Evolutionary conservation across 64 coral and sea anemone genomes (phyloP).

Genomic region (Anthopleura sola): DNA sequence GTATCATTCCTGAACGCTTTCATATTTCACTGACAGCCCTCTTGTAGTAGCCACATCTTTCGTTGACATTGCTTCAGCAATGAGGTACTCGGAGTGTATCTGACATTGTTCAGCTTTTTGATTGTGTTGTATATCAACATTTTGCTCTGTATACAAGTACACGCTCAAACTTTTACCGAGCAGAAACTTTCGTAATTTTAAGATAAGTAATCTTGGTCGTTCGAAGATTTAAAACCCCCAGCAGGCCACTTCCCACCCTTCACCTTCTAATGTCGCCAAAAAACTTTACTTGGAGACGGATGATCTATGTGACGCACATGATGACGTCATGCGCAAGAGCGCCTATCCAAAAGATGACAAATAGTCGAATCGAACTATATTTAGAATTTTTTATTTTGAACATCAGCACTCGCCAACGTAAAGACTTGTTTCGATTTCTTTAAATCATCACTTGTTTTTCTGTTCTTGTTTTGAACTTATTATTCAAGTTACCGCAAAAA

Average conservation of each 20-base stretch:
- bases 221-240: too few relatives aligned
- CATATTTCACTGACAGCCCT: too few relatives aligned
- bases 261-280: background rate
- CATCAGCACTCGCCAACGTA: background rate
- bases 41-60: too few relatives aligned
- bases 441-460: background rate
- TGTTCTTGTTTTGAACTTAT: background rate
- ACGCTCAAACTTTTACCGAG: too few relatives aligned
- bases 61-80: too few relatives aligned
- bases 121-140: too few relatives aligned
- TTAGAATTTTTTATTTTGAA: background rate
- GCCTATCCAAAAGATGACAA: background rate
- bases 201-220: too few relatives aligned
- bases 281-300: background rate
- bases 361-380: background rate
- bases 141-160: too few relatives aligned
- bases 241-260: background rate
- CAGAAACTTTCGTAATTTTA: too few relatives aligned
- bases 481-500: background rate
- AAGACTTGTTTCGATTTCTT: background rate
- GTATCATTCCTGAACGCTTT: too few relatives aligned
- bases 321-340: background rate
- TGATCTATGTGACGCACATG: background rate
- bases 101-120: too few relatives aligned
- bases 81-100: too few relatives aligned